Percentiles rank a stretch among this genome's conserved stretches.
Conservation (phyloP, 2,113 vertebrate species). For the Pelvicachromis taeniatus region DNA sequence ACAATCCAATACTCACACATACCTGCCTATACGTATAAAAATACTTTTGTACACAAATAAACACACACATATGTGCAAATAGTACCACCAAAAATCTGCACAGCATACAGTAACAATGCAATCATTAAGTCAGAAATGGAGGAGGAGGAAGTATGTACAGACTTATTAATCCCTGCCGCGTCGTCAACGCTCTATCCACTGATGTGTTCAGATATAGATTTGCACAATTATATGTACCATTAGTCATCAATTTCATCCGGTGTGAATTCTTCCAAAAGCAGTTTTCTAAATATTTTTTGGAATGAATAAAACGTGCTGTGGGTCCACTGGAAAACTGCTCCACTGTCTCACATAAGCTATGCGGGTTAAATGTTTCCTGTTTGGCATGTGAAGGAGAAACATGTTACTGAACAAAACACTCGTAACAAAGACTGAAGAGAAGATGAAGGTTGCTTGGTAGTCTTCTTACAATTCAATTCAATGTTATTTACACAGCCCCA, state of each 20-base stretch:
- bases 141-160: fast-evolving
- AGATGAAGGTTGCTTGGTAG: background rate
- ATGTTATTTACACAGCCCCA: too few relatives aligned
- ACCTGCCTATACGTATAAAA: too few relatives aligned
- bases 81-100: background rate
- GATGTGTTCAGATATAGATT: background rate
- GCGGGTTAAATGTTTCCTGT: background rate
- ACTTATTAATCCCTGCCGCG: background rate
- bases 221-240: background rate
- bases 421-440: background rate
- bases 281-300: background rate
- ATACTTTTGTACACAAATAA: fast-evolving
- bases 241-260: background rate
- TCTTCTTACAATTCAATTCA: background rate
- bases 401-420: background rate
- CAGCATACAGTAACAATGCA: background rate
- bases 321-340: fast-evolving
- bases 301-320: background rate
- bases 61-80: background rate
- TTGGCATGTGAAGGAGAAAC: background rate
- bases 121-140: background rate
- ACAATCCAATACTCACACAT: too few relatives aligned
- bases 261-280: background rate
- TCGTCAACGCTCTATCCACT: background rate
- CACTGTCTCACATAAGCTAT: background rate